Evolutionary conservation across 2,797 vertebrate species (phyloP).

Genomic region (Mus minutoides): DNA sequence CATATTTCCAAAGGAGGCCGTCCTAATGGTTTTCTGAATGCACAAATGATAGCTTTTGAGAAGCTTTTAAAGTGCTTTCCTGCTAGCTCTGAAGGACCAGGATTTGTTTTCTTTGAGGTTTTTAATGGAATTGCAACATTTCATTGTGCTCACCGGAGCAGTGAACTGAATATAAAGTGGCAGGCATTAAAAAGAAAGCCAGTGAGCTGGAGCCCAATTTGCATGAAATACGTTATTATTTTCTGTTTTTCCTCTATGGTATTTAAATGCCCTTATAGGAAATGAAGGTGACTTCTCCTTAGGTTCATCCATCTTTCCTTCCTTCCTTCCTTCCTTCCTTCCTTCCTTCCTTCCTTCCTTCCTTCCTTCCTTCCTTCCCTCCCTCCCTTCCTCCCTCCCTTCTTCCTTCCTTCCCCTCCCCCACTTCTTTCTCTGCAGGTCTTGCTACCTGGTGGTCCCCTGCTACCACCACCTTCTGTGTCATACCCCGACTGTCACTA

Average conservation of each 20-base stretch:
- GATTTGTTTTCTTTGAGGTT: conserved; percentile 67
- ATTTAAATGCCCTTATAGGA: conserved; percentile 53
- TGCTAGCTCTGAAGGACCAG: conserved; percentile 45
- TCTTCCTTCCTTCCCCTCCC: neutral
- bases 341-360: neutral
- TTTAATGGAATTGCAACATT: conserved; percentile 75
- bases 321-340: neutral
- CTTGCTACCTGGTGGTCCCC: neutral
- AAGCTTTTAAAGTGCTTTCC: conserved; percentile 75
- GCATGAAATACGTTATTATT: conserved; percentile 29
- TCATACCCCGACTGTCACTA: conserved; percentile 44
- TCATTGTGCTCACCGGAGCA: conserved; percentile 68
- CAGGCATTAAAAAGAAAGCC: conserved; percentile 39
- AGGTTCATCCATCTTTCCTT: neutral
- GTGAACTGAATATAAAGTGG: conserved; percentile 67
- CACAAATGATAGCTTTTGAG: conserved; percentile 70
- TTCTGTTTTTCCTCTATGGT: conserved; percentile 4
- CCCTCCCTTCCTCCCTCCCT: neutral
- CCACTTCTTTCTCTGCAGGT: neutral
- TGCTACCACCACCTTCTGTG: neutral
- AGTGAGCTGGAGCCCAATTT: conserved; percentile 12
- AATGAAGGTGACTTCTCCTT: conserved; percentile 23
- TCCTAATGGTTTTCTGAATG: conserved; percentile 73
- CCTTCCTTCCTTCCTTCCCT: neutral
- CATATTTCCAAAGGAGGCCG: conserved; percentile 54